A percentile compares a stretch with the other conserved stretches of the same genome.
These are phyloP conservation scores for Desmophyllum pertusum DNA, from an alignment of 92 coral and sea anemone genomes.

Conservation along the genomic window DNA sequence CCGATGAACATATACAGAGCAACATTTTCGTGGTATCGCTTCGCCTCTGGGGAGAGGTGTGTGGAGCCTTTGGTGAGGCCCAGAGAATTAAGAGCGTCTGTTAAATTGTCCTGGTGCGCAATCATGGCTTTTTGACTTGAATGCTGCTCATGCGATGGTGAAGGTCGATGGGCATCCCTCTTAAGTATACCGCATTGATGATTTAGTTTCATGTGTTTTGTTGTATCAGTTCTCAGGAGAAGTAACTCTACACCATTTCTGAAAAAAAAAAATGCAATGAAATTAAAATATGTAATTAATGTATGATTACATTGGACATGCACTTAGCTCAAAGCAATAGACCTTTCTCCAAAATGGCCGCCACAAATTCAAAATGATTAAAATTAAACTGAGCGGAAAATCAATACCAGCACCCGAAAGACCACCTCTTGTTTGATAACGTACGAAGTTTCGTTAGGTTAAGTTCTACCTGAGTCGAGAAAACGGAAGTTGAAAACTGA, in stretches of 20 bases:
- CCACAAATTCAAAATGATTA: too few species aligned
- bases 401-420: too few species aligned
- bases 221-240: neutral
- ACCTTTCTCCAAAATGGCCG: too few species aligned
- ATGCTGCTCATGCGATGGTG: slow-evolving; percentile 22
- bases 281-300: too few species aligned
- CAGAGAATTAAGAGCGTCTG: slow-evolving; percentile 67
- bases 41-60: slow-evolving; percentile 80
- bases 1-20: slow-evolving; percentile 99
- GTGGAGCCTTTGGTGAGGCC: slow-evolving; percentile 63
- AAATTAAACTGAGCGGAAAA: too few species aligned
- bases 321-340: too few species aligned
- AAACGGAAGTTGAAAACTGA: too few species aligned
- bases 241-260: slow-evolving; percentile 1
- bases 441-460: too few species aligned
- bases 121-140: slow-evolving; percentile 50
- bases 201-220: slow-evolving; percentile 21
- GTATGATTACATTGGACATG: too few species aligned
- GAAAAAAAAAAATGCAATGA: neutral
- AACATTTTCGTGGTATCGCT: slow-evolving; percentile 87
- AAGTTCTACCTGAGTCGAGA: too few species aligned
- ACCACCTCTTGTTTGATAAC: too few species aligned
- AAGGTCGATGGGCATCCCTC: slow-evolving; percentile 42
- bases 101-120: slow-evolving; percentile 57
- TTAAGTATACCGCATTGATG: slow-evolving; percentile 21